A percentile compares a stretch with the other conserved stretches of the same genome.
phyloP scores from a whole-genome alignment of 2,797 vertebrate genomes.

The Smutsia temminckii region DNA sequence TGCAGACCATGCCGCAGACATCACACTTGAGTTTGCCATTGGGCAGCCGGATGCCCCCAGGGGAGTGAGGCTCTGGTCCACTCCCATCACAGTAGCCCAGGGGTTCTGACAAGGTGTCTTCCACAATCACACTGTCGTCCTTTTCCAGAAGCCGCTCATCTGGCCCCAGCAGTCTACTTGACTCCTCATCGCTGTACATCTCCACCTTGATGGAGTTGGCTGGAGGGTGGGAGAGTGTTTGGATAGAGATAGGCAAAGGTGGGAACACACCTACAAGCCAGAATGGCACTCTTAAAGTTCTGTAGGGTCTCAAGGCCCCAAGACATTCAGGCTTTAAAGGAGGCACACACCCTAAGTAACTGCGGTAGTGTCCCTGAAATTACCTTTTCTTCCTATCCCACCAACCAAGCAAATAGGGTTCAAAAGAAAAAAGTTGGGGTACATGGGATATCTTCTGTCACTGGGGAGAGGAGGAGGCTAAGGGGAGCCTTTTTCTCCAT shows the following conservation, averaged over 20 bases:
- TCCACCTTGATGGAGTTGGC: conserved; percentile 97
- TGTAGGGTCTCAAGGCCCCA: background rate
- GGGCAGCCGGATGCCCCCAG: conserved; percentile 93
- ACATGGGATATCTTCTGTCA: background rate
- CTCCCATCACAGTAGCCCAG: conserved; percentile 89
- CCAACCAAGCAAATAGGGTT: background rate
- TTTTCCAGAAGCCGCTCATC: conserved; percentile 89
- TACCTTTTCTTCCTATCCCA: conserved; percentile 17
- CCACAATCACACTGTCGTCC: conserved; percentile 88
- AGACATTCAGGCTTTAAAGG: background rate
- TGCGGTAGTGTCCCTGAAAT: background rate
- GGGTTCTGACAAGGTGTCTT: conserved; percentile 87
- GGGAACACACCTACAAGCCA: background rate
- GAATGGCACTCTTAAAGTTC: background rate
- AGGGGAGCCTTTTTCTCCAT: conserved; percentile 17
- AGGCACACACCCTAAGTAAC: background rate
- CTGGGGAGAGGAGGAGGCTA: background rate
- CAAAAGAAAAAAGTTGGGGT: background rate
- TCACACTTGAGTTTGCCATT: conserved; percentile 97
- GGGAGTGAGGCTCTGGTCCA: conserved; percentile 90
- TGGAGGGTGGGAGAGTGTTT: conserved; percentile 75
- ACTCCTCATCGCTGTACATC: conserved; percentile 95
- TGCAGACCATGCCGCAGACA: conserved; percentile 97
- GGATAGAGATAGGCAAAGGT: background rate
- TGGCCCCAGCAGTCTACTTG: conserved; percentile 88